Evolutionary conservation across 2,113 vertebrate species (phyloP).

Genomic region (Mixornis gularis): DNA sequence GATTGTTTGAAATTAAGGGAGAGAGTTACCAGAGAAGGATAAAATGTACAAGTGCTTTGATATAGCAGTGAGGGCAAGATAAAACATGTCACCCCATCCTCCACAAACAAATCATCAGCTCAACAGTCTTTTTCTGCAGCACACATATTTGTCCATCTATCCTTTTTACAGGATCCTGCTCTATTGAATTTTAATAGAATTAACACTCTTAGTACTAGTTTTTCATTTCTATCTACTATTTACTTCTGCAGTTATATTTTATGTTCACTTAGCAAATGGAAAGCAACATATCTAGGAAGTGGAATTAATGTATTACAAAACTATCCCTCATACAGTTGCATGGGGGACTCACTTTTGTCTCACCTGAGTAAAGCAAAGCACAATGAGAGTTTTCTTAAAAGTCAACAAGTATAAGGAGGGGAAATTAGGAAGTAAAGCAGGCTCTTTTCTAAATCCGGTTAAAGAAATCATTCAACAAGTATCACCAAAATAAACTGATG

Average conservation of each 20-base stretch:
- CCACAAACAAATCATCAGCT: background rate
- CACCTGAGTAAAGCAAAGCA: slow-evolving; percentile 9
- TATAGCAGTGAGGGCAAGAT: background rate
- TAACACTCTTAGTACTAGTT: slow-evolving; percentile 47
- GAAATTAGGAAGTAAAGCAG: background rate
- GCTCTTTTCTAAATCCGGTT: background rate
- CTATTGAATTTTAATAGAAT: background rate
- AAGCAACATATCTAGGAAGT: slow-evolving; percentile 16
- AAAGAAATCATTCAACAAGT: background rate
- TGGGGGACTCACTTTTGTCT: background rate
- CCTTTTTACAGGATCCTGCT: background rate
- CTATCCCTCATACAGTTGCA: background rate
- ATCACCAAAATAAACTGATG: slow-evolving; percentile 7
- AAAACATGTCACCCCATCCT: background rate
- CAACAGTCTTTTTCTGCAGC: background rate
- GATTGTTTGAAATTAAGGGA: background rate
- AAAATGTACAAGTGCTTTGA: background rate
- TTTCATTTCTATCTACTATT: slow-evolving; percentile 59
- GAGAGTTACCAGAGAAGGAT: background rate
- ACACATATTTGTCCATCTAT: background rate
- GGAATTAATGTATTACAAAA: background rate
- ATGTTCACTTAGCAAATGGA: slow-evolving; percentile 54
- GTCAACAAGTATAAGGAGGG: background rate
- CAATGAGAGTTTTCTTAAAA: background rate
- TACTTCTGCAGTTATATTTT: slow-evolving; percentile 60